phyloP scores from a whole-genome alignment of 2,888 invertebrate genomes.

The Polietes domitor region DNA sequence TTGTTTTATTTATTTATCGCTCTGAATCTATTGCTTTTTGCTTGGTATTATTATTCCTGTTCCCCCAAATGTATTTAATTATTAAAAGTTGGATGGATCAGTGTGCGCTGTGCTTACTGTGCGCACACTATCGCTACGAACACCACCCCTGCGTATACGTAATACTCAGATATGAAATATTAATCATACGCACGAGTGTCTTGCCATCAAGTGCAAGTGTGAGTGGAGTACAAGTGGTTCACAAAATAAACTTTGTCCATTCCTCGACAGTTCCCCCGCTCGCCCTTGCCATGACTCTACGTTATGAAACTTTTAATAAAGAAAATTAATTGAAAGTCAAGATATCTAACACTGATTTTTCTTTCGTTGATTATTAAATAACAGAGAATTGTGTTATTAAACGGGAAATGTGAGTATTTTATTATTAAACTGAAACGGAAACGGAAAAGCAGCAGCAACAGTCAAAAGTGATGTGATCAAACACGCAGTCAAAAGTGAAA shows the following conservation, averaged over 20 bases:
- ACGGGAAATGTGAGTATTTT: neutral
- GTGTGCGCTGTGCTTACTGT: no score
- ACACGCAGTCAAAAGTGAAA: conserved; percentile 7
- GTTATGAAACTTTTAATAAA: conserved; percentile 5
- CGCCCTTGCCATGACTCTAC: neutral
- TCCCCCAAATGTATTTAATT: no score
- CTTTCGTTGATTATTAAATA: neutral
- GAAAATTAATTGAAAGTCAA: conserved; percentile 26
- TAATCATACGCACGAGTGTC: conserved; percentile 4
- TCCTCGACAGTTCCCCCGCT: neutral
- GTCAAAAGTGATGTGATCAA: no score
- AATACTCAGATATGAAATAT: neutral
- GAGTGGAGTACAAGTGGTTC: conserved; percentile 1
- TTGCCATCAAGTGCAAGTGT: neutral
- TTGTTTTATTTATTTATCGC: no score
- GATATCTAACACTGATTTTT: conserved; percentile 7
- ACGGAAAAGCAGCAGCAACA: neutral
- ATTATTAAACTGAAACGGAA: neutral
- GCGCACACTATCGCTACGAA: no score
- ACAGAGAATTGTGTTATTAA: neutral
- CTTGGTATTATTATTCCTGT: no score
- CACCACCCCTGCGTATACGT: neutral
- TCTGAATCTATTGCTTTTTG: no score
- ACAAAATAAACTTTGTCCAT: neutral
- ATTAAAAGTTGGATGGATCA: no score